Base-by-base conservation (phyloP, 2,888 invertebrate genomes). In the Conops quadrifasciatus region DNA sequence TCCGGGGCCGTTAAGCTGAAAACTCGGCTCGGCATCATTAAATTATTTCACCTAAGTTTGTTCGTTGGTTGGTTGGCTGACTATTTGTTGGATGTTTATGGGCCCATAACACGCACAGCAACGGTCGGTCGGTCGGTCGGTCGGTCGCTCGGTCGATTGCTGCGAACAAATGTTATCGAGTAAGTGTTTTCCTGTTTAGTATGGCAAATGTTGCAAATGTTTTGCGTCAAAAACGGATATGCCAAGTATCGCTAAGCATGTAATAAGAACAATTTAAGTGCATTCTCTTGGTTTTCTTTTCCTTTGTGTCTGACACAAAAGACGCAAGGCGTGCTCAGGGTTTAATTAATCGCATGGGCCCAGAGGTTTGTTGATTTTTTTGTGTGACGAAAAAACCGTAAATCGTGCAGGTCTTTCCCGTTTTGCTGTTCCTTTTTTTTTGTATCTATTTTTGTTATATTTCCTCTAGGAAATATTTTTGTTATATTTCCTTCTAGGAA, bases 81-180 rank as follows among this genome's bases (percentile, higher is more conserved):
- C n/a, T n/a, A n/a, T n/a, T 36, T 58, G 24, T 53, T 75, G 70
- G 9, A 36, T 9, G 36, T 76, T 77, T 75, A 77, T 77, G 73
- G 63, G 72, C 71, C n/a, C 59, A 65, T 68, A 74, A 62, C 76
- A 77, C 76, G 77, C 76, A 76, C 72, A 51, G 16, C 53, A 3
- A 19, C 53, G 13, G 58, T 16, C 15, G 9, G 5, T 16, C 2
- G n/a, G 11, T 3, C 24, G 24, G 1, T 15, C 15, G 16, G 58
- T 58, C 26, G 58, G 24, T 47, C 43, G 21, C 60, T 68, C 15
- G 60, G 36, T 16, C n/a, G n/a, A n/a, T n/a, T n/a, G n/a, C 19
- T 19, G 21, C 21, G 9, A 21, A 19, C 9, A 36, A 36, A 36
- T 36, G 4, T 36, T 36, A 36, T 36, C 36, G 36, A 36, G 5